Percentiles rank a stretch among this genome's conserved stretches.
phyloP scores from a whole-genome alignment of 2,113 vertebrate genomes.

The Malurus melanocephalus region DNA sequence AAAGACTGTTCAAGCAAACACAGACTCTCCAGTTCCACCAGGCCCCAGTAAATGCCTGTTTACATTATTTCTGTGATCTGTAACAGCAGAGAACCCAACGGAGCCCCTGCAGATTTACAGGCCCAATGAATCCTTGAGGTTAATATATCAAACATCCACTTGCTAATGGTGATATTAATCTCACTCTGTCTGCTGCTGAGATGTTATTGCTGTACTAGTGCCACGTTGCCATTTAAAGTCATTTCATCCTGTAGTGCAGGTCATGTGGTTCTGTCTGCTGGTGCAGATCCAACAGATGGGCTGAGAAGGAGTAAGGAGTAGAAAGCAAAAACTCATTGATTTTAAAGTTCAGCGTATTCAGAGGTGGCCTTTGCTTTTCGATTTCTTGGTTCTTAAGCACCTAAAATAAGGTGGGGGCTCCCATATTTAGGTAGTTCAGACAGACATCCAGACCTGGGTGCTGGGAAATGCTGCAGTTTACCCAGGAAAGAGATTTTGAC shows the following conservation, averaged over 20 bases:
- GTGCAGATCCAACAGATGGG: slow-evolving; percentile 17
- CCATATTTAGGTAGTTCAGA: neutral
- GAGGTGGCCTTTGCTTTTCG: neutral
- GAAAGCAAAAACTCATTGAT: slow-evolving; percentile 3
- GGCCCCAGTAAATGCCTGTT: neutral
- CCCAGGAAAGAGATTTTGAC: neutral
- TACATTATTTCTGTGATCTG: slow-evolving; percentile 1
- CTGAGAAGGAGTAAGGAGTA: neutral
- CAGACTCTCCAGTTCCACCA: neutral
- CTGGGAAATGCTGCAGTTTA: neutral
- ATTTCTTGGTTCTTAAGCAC: neutral
- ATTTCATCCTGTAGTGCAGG: slow-evolving; percentile 39
- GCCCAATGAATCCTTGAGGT: slow-evolving; percentile 20
- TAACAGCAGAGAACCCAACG: neutral
- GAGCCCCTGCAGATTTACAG: slow-evolving; percentile 35
- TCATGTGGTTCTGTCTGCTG: slow-evolving; percentile 30
- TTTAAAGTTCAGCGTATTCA: neutral
- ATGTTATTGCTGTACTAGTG: slow-evolving; percentile 18
- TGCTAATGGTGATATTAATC: slow-evolving; percentile 48
- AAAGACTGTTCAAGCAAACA: neutral
- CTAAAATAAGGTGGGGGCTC: neutral
- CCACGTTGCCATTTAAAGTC: slow-evolving; percentile 57
- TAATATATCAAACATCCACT: slow-evolving; percentile 45
- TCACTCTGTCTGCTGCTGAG: slow-evolving; percentile 39
- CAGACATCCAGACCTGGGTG: neutral